phyloP scores from a whole-genome alignment of 2,888 invertebrate species.

The Syritta pipiens region DNA sequence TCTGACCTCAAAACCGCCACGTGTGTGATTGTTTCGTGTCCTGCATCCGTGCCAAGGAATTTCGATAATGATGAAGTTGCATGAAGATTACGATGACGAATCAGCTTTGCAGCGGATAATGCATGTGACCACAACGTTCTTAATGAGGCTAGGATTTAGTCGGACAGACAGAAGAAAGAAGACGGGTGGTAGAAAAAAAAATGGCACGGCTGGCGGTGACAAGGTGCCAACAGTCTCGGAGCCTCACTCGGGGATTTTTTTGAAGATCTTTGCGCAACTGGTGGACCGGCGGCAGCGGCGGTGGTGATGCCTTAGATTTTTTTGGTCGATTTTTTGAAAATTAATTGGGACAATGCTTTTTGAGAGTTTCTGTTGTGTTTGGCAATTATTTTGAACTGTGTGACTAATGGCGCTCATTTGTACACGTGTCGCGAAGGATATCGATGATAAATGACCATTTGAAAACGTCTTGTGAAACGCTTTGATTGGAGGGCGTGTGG shows the following conservation, averaged over 20 bases:
- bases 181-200: not conserved
- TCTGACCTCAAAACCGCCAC: constrained; percentile 44
- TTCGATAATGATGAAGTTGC: constrained; percentile 52
- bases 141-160: constrained; percentile 35
- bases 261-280: constrained; percentile 49
- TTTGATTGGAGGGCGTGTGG: no score
- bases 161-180: constrained; percentile 22
- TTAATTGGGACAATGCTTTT: constrained; percentile 65
- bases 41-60: constrained; percentile 52
- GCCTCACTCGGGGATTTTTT: not conserved
- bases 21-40: not conserved
- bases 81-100: constrained; percentile 32
- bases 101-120: not conserved
- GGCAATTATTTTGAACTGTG: constrained; percentile 51
- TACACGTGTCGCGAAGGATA: constrained; percentile 15
- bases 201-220: not conserved
- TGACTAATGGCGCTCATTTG: constrained; percentile 51
- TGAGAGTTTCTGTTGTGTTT: constrained; percentile 56
- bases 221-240: not conserved
- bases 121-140: constrained; percentile 57
- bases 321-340: constrained; percentile 10
- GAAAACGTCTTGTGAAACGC: constrained; percentile 42
- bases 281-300: constrained; percentile 17
- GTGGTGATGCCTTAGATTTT: not conserved
- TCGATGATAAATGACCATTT: constrained; percentile 39